Evolutionary conservation across 2,888 invertebrate genomes (phyloP).

Genomic region (Acrocera orbiculus): DNA sequence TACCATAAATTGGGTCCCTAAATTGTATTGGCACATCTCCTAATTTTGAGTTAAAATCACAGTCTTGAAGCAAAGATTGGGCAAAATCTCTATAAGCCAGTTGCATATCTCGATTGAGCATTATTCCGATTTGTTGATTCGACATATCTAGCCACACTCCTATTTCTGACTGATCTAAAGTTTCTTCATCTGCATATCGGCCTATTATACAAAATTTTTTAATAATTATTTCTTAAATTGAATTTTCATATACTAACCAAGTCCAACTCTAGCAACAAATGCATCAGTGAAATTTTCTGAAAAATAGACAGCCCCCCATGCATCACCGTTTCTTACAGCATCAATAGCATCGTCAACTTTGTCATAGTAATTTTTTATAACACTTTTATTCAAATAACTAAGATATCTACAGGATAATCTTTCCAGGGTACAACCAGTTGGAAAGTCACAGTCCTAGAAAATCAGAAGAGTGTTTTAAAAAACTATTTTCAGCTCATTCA

Average conservation of each 20-base stretch:
- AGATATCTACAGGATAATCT: slow-evolving; percentile 68
- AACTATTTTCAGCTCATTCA: too few species aligned
- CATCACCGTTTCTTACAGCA: slow-evolving; percentile 57
- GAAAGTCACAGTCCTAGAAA: slow-evolving; percentile 24
- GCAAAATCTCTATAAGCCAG: slow-evolving; percentile 76
- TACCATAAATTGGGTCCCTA: slow-evolving; percentile 74
- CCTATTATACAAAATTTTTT: slow-evolving; percentile 26
- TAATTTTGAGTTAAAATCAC: slow-evolving; percentile 65
- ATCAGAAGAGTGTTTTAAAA: too few species aligned
- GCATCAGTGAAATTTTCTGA: slow-evolving; percentile 80
- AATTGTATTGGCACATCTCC: slow-evolving; percentile 82
- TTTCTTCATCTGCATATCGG: slow-evolving; percentile 70
- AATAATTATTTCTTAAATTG: too few species aligned
- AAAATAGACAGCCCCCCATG: slow-evolving; percentile 80
- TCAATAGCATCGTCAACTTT: slow-evolving; percentile 46
- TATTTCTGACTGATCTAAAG: slow-evolving; percentile 70
- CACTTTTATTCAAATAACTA: slow-evolving; percentile 53
- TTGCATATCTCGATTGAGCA: slow-evolving; percentile 71
- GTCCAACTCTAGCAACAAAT: slow-evolving; percentile 59
- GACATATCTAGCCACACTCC: slow-evolving; percentile 87
- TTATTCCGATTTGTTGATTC: slow-evolving; percentile 86
- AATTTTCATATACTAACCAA: slow-evolving; percentile 42
- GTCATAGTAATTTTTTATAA: slow-evolving; percentile 50
- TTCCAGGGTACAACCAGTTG: slow-evolving; percentile 47
- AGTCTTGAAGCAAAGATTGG: slow-evolving; percentile 48